Evolutionary conservation across 2,797 vertebrate genomes (phyloP), one percentile per base, ranked within the genome.

Genomic region (Manis javanica): DNA sequence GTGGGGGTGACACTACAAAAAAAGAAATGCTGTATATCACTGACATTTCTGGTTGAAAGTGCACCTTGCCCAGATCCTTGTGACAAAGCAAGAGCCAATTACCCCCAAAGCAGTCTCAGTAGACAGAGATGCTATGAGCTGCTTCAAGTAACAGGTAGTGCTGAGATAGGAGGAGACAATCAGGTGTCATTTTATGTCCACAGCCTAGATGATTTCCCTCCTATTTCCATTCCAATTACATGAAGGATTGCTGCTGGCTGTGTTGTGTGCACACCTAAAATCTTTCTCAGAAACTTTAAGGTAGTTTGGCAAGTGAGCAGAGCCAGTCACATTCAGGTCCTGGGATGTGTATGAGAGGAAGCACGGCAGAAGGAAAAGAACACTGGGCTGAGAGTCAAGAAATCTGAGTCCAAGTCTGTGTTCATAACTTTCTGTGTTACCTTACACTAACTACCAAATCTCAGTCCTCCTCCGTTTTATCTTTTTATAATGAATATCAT

Each of bases 151-250:
- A 87, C 26, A 90, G 71, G 16, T 53, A 84, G n/a, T 29, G 3
- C 53, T 72, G 66, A 93, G 66, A 93, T 64, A 82, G 49, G 46
- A 97, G 51, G 79, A 96, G 94, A 95, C 57, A 95, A 77, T 93
- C 26, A 53, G 51, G 37, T 92, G 31, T 81, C 39, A 79, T 84
- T 96, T 94, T 39, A 55, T n/a, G 18, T 26, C 63, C 71, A 26
- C 63, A 86, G 26, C 63, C 78, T 61, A 82, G 61, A 83, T 53
- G 49, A 91, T 82, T 90, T 85, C 68, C 42, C 11, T 71, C 23
- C 37, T 59, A 82, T 87, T 94, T 95, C 63, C 59, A 46, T 69
- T 95, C 87, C 51, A 95, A 31, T 92, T 93, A 93, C 26, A 53
- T 87, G 90, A 94, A 96, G 29, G 39, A 84, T 94, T 31, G 92